phyloP scores from a whole-genome alignment of 53 echinoderm and acorn worm genomes.

The Crossaster papposus region DNA sequence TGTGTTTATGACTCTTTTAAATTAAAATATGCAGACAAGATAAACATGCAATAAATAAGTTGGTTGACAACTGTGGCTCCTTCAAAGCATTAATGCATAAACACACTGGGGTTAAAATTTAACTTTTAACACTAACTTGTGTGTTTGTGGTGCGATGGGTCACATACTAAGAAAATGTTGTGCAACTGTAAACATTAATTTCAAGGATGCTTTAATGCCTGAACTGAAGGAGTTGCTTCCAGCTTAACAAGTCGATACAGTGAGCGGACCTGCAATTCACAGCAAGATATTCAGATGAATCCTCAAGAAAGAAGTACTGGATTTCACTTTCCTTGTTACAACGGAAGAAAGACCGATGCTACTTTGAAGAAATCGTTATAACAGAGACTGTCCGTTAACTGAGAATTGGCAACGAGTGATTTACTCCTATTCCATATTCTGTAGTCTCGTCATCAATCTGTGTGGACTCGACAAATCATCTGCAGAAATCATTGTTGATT shows the following conservation, averaged over 20 bases:
- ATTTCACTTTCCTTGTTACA: neutral
- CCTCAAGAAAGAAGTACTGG: neutral
- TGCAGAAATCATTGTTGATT: too few relatives aligned
- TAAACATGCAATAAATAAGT: neutral
- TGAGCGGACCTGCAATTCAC: neutral
- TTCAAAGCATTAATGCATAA: neutral
- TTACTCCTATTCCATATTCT: too few relatives aligned
- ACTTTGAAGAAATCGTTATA: neutral
- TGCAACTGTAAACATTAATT: slow-evolving; percentile 5
- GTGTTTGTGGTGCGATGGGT: slow-evolving; percentile 26
- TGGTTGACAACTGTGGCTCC: too few relatives aligned
- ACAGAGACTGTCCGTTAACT: too few relatives aligned
- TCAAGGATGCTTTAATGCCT: slow-evolving; percentile 29
- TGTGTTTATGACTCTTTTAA: neutral
- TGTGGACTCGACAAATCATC: too few relatives aligned
- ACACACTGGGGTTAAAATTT: neutral
- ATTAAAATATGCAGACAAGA: neutral
- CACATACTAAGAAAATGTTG: neutral
- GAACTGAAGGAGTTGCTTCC: slow-evolving; percentile 11
- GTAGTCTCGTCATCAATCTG: too few relatives aligned
- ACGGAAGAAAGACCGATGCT: neutral
- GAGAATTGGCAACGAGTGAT: too few relatives aligned
- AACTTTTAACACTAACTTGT: neutral
- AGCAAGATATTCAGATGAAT: neutral
- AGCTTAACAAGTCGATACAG: neutral